These are phyloP conservation scores for Perognathus longimembris DNA, from an alignment of 2,113 vertebrate species.

Conservation along the genomic window DNA sequence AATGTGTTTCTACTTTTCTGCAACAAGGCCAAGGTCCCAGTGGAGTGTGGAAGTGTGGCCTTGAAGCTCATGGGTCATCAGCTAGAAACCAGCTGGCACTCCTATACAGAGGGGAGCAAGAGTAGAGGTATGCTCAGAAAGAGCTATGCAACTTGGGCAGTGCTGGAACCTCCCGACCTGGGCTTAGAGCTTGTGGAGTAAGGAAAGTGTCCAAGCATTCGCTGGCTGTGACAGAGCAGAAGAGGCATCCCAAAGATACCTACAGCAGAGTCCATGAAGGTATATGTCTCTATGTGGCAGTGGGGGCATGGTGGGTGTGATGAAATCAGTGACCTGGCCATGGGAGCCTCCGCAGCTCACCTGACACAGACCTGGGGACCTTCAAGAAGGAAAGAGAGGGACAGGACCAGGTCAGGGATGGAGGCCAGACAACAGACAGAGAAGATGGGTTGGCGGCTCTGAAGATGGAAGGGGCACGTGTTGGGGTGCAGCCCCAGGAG, in stretches of 20 bases:
- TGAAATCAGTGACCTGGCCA: too few relatives aligned
- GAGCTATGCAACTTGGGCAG: background rate
- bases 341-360: too few relatives aligned
- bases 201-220: background rate
- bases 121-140: too few relatives aligned
- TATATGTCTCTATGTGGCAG: background rate
- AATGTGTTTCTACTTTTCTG: background rate
- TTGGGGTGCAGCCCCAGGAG: accelerated
- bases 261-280: background rate
- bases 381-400: background rate
- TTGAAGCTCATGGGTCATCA: too few relatives aligned
- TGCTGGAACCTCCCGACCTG: background rate
- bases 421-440: background rate
- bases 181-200: background rate
- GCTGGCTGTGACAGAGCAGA: too few relatives aligned
- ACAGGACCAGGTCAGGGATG: background rate
- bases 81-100: too few relatives aligned
- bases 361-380: background rate
- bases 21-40: background rate
- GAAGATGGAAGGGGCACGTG: background rate
- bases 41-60: too few relatives aligned
- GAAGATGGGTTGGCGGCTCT: background rate
- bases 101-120: too few relatives aligned
- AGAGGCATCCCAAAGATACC: too few relatives aligned
- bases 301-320: background rate